Conservation (phyloP, 2,888 invertebrate species). For the Ptilodon capucinus region DNA sequence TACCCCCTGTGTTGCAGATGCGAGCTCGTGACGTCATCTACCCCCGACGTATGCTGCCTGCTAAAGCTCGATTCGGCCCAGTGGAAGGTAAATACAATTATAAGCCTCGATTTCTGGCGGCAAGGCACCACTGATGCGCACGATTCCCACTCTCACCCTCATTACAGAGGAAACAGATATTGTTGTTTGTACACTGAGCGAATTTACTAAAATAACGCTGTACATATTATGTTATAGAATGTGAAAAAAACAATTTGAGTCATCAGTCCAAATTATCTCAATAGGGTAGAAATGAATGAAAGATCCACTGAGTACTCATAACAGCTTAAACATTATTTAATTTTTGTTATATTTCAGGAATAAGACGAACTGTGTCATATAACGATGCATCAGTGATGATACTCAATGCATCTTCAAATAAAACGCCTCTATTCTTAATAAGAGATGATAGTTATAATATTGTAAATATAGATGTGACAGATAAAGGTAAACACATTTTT, state of each 20-base stretch:
- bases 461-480: slow-evolving; percentile 49
- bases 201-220: too few species aligned
- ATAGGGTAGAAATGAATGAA: too few species aligned
- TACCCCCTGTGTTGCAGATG: slow-evolving; percentile 85
- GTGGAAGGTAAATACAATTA: slow-evolving; percentile 81
- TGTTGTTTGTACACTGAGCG: too few species aligned
- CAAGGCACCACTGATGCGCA: not conserved
- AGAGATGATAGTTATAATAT: slow-evolving; percentile 31
- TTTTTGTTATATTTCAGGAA: too few species aligned
- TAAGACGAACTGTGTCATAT: slow-evolving; percentile 26
- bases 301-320: too few species aligned
- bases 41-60: slow-evolving; percentile 86
- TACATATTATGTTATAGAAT: too few species aligned
- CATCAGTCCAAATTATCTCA: too few species aligned
- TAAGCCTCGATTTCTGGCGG: too few species aligned
- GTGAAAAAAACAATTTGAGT: too few species aligned
- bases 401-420: slow-evolving; percentile 22
- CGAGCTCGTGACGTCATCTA: slow-evolving; percentile 82
- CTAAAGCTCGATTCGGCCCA: slow-evolving; percentile 90
- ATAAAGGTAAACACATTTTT: slow-evolving; percentile 55
- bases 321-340: too few species aligned
- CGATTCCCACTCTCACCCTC: too few species aligned
- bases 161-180: too few species aligned
- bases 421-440: slow-evolving; percentile 47
- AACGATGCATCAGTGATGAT: slow-evolving; percentile 34